Conservation (phyloP, 2,113 vertebrate genomes). For the Hemiscyllium ocellatum region DNA sequence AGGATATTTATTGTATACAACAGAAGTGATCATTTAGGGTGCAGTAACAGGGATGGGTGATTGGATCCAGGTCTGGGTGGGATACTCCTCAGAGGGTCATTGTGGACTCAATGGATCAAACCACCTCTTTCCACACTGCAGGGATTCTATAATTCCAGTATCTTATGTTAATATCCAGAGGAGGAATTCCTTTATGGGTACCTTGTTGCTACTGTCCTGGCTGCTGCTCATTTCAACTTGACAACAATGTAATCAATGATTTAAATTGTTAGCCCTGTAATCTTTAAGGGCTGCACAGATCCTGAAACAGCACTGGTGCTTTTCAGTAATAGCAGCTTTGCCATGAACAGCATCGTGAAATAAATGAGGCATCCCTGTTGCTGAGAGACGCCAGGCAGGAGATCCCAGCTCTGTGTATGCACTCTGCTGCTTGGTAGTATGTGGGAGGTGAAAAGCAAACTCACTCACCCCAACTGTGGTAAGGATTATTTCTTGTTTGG, state of each 20-base stretch:
- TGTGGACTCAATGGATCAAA: too few relatives aligned
- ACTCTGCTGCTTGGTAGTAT: background rate
- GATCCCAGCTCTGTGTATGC: background rate
- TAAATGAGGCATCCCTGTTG: background rate
- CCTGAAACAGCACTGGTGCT: background rate
- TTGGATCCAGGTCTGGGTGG: too few relatives aligned
- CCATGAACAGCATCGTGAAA: background rate
- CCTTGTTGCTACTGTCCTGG: background rate
- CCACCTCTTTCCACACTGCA: too few relatives aligned
- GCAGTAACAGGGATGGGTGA: too few relatives aligned
- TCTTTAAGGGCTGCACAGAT: background rate
- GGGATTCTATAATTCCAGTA: background rate
- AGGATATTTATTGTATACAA: background rate
- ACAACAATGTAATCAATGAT: background rate
- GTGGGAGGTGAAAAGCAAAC: background rate
- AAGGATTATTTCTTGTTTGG: background rate
- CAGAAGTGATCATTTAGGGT: background rate
- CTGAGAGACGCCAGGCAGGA: background rate
- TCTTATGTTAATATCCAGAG: background rate
- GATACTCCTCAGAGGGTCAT: too few relatives aligned
- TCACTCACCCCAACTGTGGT: background rate
- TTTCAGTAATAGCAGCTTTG: background rate
- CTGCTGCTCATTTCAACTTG: background rate
- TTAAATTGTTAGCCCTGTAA: background rate
- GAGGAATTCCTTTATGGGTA: background rate